A percentile compares a stretch with the other conserved stretches of the same genome.
Evolutionary conservation across 2,888 invertebrate genomes (phyloP).

Genomic region (Amblyjoppa fuscipennis): DNA sequence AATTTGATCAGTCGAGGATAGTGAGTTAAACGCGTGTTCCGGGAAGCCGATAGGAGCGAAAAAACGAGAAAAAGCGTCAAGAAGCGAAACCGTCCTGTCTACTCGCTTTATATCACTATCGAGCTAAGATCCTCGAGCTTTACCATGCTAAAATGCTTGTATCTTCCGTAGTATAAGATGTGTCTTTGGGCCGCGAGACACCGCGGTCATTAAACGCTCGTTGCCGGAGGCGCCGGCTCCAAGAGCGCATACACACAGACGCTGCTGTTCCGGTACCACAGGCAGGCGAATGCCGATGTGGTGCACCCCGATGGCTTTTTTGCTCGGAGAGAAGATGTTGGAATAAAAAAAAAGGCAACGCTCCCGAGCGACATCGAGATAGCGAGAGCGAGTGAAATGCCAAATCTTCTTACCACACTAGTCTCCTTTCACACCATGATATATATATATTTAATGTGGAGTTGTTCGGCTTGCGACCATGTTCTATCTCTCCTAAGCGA

Average conservation of each 20-base stretch:
- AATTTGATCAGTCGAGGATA: neutral
- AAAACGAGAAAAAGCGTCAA: constrained; percentile 6
- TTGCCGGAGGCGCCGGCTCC: constrained; percentile 36
- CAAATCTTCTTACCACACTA: constrained; percentile 11
- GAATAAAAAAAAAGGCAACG: neutral
- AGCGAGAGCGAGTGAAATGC: constrained; percentile 26
- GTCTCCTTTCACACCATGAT: constrained; percentile 1
- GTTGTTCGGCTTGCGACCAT: constrained; percentile 27
- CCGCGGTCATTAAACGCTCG: constrained; percentile 57
- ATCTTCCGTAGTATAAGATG: constrained; percentile 29
- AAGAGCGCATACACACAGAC: constrained; percentile 7
- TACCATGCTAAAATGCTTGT: constrained; percentile 16
- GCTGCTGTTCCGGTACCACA: constrained; percentile 6
- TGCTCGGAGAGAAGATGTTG: constrained; percentile 34
- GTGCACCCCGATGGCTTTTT: constrained; percentile 46
- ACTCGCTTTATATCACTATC: constrained; percentile 13
- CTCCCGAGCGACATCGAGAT: constrained; percentile 10
- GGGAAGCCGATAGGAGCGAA: neutral
- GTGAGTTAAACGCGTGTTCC: neutral
- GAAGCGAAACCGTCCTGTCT: neutral
- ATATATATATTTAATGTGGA: neutral
- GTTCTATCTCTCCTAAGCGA: constrained; percentile 51
- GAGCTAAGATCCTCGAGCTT: constrained; percentile 22
- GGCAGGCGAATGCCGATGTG: constrained; percentile 20
- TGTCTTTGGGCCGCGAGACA: constrained; percentile 34